Base-by-base conservation (phyloP, 2,113 vertebrate species). In the Dasyornis broadbenti region DNA sequence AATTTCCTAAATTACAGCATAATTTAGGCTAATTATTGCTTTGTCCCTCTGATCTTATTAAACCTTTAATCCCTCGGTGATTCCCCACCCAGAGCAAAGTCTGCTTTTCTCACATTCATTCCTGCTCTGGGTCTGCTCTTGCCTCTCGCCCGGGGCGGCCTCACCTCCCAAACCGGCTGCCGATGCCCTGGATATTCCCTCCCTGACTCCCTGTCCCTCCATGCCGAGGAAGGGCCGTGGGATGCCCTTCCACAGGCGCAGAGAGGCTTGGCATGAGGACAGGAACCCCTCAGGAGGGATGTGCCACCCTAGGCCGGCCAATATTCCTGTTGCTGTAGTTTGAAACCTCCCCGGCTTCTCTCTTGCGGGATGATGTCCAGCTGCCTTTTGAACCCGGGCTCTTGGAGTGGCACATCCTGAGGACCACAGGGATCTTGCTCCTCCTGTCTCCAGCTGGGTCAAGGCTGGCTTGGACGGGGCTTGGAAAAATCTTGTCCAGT, bases 1-100 rank as follows among this genome's bases (percentile, higher is more conserved):
- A 96, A 97, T 97, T 96, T 96, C 95, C 93, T 96, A 97, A 97
- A 97, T 97, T 97, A 97, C 90, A 95, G 96, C 96, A 96, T 96
- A 96, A 96, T 96, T 97, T 95, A 92, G 85, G 86, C 95, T 97
- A 97, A 96, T 96, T 96, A 97, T 96, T 96, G 94, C 95, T 96
- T 96, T 92, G 94, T 97, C 94, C 94, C 90, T 97, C 96, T 97
- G 96, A 97, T 96, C 93, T 97, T 96, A 96, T 96, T 97, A 97
- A 96, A 96, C 94, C 95, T 96, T 97, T 96, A 97, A 97, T 96
- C 94, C 95, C 92, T 82, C 28, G 12, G 93, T 95, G 95, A 89
- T 96, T 97, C 94, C 95, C 95, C 95, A 96, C 94, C 96, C 94
- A 90, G 92, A 93, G 95, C 92, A 96, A 92, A 96, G 94, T 64